Percentiles rank a stretch among this genome's conserved stretches.
Evolutionary conservation across 2,888 invertebrate genomes (phyloP).

Genomic region (Cantharis nigra): DNA sequence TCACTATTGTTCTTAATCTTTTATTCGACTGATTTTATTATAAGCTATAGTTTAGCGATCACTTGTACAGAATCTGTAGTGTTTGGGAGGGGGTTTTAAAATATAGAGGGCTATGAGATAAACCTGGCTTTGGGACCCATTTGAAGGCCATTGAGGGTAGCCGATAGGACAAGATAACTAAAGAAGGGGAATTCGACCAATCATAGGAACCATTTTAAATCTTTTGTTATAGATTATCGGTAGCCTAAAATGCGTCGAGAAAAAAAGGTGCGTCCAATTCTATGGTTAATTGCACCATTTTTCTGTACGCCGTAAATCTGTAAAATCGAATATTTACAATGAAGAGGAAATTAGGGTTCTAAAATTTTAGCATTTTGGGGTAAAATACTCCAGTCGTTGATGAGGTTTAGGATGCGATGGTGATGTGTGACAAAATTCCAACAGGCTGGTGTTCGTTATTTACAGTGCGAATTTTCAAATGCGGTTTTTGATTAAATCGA

Average conservation of each 20-base stretch:
- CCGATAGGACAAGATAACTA: slow-evolving; percentile 45
- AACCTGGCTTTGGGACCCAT: slow-evolving; percentile 44
- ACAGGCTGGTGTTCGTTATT: not conserved
- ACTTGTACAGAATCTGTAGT: slow-evolving; percentile 8
- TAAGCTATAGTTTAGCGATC: slow-evolving; percentile 13
- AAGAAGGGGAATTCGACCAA: slow-evolving; percentile 48
- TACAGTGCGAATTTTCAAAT: not conserved
- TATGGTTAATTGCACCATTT: not conserved
- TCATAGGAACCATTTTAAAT: slow-evolving; percentile 46
- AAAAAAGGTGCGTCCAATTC: not conserved
- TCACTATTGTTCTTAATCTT: slow-evolving; percentile 26
- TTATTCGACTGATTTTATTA: slow-evolving; percentile 25
- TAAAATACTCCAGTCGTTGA: slow-evolving; percentile 9
- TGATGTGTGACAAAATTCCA: slow-evolving; percentile 16
- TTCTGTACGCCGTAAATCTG: not conserved
- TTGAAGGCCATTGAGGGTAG: slow-evolving; percentile 49
- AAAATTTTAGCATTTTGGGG: slow-evolving; percentile 9
- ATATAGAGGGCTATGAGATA: slow-evolving; percentile 36
- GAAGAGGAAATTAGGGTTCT: slow-evolving; percentile 1
- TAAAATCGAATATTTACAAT: not conserved
- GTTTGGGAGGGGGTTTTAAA: slow-evolving; percentile 33
- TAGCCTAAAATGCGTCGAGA: not conserved
- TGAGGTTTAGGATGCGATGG: slow-evolving; percentile 9
- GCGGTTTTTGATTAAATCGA: not conserved
- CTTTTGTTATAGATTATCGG: slow-evolving; percentile 37